A percentile compares a stretch with the other conserved stretches of the same genome.
These are phyloP conservation scores for Phaedon cochleariae DNA, from an alignment of 2,888 invertebrate species.

Conservation along the genomic window DNA sequence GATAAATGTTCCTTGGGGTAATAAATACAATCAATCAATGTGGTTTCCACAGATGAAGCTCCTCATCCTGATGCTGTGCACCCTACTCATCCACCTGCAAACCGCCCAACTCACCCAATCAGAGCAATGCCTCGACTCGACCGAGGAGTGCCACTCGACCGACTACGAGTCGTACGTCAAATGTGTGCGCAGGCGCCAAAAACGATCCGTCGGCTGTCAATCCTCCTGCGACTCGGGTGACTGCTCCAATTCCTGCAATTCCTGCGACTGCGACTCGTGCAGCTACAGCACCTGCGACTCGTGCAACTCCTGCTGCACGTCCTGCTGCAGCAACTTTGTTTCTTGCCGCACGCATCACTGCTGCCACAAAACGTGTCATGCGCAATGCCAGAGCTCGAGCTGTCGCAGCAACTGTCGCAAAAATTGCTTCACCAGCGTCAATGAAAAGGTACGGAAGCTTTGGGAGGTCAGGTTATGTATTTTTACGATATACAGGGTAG, in stretches of 20 bases:
- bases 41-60: slow-evolving; percentile 30
- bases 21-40: no score
- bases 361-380: slow-evolving; percentile 59
- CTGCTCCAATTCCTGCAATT: slow-evolving; percentile 47
- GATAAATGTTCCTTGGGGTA: no score
- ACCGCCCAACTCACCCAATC: slow-evolving; percentile 2
- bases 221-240: slow-evolving; percentile 41
- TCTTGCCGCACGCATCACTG: slow-evolving; percentile 55
- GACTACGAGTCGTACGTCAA: slow-evolving; percentile 54
- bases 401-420: slow-evolving; percentile 55
- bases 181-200: slow-evolving; percentile 53
- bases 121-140: slow-evolving; percentile 21
- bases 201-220: slow-evolving; percentile 40
- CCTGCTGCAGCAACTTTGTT: slow-evolving; percentile 46
- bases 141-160: slow-evolving; percentile 50
- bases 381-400: slow-evolving; percentile 52
- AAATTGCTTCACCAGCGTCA: slow-evolving; percentile 46
- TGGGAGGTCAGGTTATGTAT: no score
- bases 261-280: slow-evolving; percentile 55
- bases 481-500: no score
- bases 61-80: slow-evolving; percentile 9
- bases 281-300: slow-evolving; percentile 39
- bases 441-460: slow-evolving; percentile 21
- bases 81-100: neutral
- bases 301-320: slow-evolving; percentile 48